phyloP scores from a whole-genome alignment of 2,888 invertebrate species.

The Callyntrura guangdongensis region DNA sequence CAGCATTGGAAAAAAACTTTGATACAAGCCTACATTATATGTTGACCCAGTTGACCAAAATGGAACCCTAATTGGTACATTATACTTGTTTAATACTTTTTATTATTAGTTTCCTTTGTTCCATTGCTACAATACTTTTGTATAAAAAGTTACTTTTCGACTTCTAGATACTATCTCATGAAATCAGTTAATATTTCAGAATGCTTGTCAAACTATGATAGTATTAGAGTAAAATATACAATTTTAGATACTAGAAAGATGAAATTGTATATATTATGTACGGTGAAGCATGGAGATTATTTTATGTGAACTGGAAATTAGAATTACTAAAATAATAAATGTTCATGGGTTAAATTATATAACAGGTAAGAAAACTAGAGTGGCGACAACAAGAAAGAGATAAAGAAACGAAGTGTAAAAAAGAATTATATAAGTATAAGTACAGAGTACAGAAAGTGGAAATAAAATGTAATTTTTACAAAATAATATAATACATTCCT shows the following conservation, averaged over 20 bases:
- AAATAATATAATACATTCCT: constrained; percentile 10
- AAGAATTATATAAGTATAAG: not conserved
- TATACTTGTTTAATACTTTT: constrained; percentile 25
- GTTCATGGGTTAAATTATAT: not conserved
- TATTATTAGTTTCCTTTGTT: constrained; percentile 25
- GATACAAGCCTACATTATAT: constrained; percentile 32
- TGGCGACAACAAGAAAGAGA: not conserved
- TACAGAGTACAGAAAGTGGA: constrained; percentile 33
- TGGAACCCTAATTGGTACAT: constrained; percentile 50
- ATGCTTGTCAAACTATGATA: constrained; percentile 24
- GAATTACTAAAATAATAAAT: not conserved
- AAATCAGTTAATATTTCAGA: not conserved
- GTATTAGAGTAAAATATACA: constrained; percentile 7
- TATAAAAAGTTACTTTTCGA: not conserved
- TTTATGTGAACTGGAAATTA: not conserved
- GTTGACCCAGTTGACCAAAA: constrained; percentile 62
- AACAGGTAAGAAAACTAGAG: not conserved
- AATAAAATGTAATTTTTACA: constrained; percentile 1
- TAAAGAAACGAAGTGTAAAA: not conserved
- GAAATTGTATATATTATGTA: constrained; percentile 21
- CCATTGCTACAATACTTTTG: constrained; percentile 10
- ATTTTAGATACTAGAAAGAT: constrained; percentile 9
- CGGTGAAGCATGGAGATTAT: constrained; percentile 1
- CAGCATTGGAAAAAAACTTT: constrained; percentile 21
- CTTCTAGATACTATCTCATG: constrained; percentile 20